These are phyloP conservation scores for Steinernema scapterisci DNA, from an alignment of 2,888 invertebrate genomes.

Conservation along the genomic window DNA sequence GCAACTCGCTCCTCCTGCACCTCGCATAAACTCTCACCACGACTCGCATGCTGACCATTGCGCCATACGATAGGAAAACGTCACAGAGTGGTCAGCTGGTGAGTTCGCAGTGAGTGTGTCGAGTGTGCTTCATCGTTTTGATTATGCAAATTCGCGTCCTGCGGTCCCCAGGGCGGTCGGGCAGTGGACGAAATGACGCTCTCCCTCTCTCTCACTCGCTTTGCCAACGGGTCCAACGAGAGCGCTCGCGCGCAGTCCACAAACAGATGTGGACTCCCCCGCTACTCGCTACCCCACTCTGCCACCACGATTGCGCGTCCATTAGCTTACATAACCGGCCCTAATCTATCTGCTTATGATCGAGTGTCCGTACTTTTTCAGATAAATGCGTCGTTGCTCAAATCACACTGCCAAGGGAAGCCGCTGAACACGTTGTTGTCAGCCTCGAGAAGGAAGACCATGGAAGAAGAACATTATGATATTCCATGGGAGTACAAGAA, in stretches of 20 bases:
- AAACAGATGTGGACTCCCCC: background rate
- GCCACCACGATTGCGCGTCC: too few species aligned
- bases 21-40: background rate
- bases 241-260: background rate
- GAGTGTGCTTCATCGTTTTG: background rate
- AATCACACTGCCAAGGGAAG: background rate
- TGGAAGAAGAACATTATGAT: conserved; percentile 63
- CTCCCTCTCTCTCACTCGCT: background rate
- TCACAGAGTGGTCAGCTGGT: background rate
- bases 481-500: conserved; percentile 65
- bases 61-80: background rate
- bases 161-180: background rate
- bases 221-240: too few species aligned
- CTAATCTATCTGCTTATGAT: background rate
- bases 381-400: background rate
- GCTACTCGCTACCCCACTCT: background rate
- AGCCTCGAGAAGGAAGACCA: conserved; percentile 27
- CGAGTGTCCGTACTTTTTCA: background rate
- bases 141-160: conserved; percentile 2
- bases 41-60: background rate
- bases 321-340: background rate
- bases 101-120: background rate
- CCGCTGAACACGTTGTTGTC: too few species aligned
- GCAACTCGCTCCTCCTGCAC: too few species aligned
- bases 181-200: too few species aligned